These are phyloP conservation scores for Rhinoraja longicauda DNA, from an alignment of 2,797 vertebrate genomes.

Conservation along the genomic window DNA sequence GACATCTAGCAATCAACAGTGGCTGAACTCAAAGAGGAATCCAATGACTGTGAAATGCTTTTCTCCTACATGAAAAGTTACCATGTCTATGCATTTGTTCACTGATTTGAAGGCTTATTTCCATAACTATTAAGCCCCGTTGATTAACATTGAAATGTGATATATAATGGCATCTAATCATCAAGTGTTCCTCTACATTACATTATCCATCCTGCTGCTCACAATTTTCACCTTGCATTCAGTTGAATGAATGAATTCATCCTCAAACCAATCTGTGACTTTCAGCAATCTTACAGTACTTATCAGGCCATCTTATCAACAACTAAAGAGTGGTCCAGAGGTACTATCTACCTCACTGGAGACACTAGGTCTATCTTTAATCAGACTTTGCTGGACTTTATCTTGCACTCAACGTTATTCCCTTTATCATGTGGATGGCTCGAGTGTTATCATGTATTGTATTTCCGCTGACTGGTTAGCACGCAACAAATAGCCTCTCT, in stretches of 20 bases:
- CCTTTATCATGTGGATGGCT: too few relatives aligned
- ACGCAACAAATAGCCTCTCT: too few relatives aligned
- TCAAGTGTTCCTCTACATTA: not conserved
- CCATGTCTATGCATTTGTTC: not conserved
- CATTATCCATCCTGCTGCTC: not conserved
- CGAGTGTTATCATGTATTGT: too few relatives aligned
- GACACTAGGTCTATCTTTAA: too few relatives aligned
- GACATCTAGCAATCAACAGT: not conserved
- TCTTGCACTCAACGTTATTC: too few relatives aligned
- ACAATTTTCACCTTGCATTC: not conserved
- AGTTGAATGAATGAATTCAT: not conserved
- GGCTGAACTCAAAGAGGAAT: not conserved
- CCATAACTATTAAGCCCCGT: not conserved
- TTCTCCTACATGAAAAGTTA: not conserved
- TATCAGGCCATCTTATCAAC: not conserved
- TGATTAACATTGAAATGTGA: not conserved
- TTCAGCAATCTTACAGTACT: not conserved
- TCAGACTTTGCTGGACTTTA: too few relatives aligned
- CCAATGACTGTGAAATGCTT: not conserved
- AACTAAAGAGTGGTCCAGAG: too few relatives aligned
- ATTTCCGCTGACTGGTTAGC: too few relatives aligned
- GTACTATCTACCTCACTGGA: too few relatives aligned
- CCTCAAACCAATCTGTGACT: not conserved
- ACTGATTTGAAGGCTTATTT: conserved; percentile 5
- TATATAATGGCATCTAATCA: not conserved